Percentiles rank a stretch among this genome's conserved stretches.
Conservation (phyloP, 2,113 vertebrate species). For the Taxidea taxus region DNA sequence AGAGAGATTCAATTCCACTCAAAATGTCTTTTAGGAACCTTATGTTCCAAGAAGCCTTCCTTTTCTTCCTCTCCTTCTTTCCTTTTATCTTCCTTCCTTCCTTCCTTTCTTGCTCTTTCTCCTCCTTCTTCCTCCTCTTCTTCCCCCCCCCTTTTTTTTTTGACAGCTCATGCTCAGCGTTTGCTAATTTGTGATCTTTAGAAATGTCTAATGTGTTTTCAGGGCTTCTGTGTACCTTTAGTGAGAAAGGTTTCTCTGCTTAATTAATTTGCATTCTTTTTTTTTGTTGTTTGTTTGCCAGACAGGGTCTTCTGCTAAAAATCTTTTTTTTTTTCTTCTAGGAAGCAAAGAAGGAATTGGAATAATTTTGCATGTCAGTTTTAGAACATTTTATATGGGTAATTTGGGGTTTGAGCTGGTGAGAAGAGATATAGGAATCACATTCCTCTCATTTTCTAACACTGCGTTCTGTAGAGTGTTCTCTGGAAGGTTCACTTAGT, state of each 20-base stretch:
- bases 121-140: background rate
- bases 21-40: constrained; percentile 77
- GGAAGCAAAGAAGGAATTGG: constrained; percentile 26
- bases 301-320: constrained; percentile 16
- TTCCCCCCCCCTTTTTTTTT: background rate
- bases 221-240: constrained; percentile 55
- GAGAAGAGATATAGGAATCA: background rate
- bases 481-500: background rate
- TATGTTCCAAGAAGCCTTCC: constrained; percentile 77
- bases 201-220: constrained; percentile 53
- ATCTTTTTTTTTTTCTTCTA: background rate
- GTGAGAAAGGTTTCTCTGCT: constrained; percentile 45
- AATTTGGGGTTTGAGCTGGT: background rate
- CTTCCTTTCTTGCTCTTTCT: background rate
- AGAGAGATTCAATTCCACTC: constrained; percentile 72
- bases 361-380: constrained; percentile 41
- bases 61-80: background rate
- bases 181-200: constrained; percentile 67
- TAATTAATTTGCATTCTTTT: constrained; percentile 42
- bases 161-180: background rate
- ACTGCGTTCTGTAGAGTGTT: background rate
- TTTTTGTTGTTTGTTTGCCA: background rate
- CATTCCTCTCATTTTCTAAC: background rate
- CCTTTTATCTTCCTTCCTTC: background rate
- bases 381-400: constrained; percentile 22